Conservation (phyloP, 2,888 invertebrate species). For the Coronaproctus castanopsis region DNA sequence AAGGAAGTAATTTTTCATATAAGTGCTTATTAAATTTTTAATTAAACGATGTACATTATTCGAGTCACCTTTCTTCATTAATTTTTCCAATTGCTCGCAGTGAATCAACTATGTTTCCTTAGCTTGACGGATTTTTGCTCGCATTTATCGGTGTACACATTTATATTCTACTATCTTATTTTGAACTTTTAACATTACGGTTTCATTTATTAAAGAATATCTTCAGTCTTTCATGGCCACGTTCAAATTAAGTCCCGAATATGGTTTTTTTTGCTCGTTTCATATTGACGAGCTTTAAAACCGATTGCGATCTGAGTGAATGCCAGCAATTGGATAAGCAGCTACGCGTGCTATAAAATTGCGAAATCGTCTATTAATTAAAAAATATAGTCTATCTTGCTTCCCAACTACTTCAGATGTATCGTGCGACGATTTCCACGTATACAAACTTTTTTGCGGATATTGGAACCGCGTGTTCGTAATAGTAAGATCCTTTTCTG, state of each 20-base stretch:
- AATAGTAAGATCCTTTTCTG: not conserved
- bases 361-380: not conserved
- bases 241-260: not conserved
- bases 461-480: not conserved
- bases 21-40: too few species aligned
- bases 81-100: not conserved
- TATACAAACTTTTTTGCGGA: not conserved
- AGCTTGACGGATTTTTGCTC: not conserved
- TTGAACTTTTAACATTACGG: not conserved
- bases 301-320: not conserved
- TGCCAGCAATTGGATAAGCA: not conserved
- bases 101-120: not conserved
- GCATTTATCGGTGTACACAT: not conserved
- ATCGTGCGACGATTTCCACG: not conserved
- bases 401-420: not conserved
- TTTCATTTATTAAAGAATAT: not conserved
- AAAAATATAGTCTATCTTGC: not conserved
- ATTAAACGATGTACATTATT: too few species aligned
- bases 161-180: not conserved
- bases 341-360: not conserved
- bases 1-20: too few species aligned
- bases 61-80: not conserved
- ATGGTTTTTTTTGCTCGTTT: not conserved
- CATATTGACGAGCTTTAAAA: not conserved
- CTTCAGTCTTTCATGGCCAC: not conserved